Conservation (phyloP, 2,888 invertebrate species). For the Dugesia japonica region DNA sequence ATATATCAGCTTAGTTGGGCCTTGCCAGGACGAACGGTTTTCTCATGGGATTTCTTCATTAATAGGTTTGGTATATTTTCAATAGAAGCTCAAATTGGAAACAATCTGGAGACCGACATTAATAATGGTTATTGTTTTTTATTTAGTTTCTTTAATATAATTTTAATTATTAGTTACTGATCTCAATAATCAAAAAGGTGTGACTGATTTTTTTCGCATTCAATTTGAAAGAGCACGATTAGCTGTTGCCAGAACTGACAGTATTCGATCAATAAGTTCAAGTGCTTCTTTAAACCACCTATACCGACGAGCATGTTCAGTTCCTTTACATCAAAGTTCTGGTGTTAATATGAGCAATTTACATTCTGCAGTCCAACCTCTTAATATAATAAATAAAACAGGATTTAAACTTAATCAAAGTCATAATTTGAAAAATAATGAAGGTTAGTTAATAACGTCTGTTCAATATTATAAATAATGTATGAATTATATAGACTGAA, state of each 20-base stretch:
- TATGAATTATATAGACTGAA: too few species aligned
- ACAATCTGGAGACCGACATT: slow-evolving; percentile 51
- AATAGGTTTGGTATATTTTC: slow-evolving; percentile 84
- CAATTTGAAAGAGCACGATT: slow-evolving; percentile 32
- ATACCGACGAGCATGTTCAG: slow-evolving; percentile 79
- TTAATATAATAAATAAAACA: neutral
- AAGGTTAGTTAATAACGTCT: neutral
- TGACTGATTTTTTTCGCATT: slow-evolving; percentile 27
- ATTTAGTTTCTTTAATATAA: neutral
- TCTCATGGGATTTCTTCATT: slow-evolving; percentile 92
- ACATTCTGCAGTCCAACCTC: neutral
- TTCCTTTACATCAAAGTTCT: slow-evolving; percentile 53
- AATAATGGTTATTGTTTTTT: slow-evolving; percentile 49
- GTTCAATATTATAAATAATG: neutral
- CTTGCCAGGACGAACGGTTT: slow-evolving; percentile 68
- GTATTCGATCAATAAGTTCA: slow-evolving; percentile 63
- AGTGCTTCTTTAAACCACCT: slow-evolving; percentile 82
- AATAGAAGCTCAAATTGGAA: slow-evolving; percentile 79
- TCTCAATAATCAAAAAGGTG: slow-evolving; percentile 33
- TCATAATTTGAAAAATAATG: neutral
- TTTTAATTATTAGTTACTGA: slow-evolving; percentile 20
- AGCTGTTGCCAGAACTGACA: slow-evolving; percentile 42
- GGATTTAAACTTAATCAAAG: neutral
- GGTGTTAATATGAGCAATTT: neutral
- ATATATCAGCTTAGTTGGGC: slow-evolving; percentile 83